Evolutionary conservation across 35 echinoderm and acorn worm species (phyloP).

Genomic region (Heliocidaris tuberculata): DNA sequence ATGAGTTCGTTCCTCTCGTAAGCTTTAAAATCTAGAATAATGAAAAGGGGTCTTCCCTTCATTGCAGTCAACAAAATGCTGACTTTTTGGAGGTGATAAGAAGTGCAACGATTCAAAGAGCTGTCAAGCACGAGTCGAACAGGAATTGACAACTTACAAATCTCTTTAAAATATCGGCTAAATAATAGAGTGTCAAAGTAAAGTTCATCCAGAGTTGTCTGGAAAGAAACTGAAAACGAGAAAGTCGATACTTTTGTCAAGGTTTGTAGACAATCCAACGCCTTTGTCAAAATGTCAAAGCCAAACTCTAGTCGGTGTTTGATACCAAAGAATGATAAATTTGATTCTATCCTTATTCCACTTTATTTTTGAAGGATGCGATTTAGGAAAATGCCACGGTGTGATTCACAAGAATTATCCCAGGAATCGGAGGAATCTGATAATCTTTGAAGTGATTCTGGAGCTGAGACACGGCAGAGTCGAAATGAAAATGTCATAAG

Average conservation of each 20-base stretch:
- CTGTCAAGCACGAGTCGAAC: neutral
- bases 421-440: neutral
- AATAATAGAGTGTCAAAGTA: neutral
- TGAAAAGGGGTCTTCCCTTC: neutral
- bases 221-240: neutral
- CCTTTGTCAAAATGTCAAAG: conserved; percentile 17
- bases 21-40: neutral
- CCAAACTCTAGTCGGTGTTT: neutral
- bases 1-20: neutral
- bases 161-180: neutral
- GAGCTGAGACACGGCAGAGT: neutral
- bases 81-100: no score
- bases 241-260: neutral
- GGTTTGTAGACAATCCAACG: neutral
- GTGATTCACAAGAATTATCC: neutral
- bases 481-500: neutral
- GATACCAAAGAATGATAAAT: conserved; percentile 5
- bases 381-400: neutral
- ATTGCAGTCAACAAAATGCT: neutral
- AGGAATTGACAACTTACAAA: neutral
- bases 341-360: neutral
- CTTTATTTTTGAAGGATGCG: neutral
- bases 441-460: neutral
- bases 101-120: neutral
- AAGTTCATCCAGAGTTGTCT: conserved; percentile 4